These are phyloP conservation scores for Laticauda colubrina DNA, from an alignment of 2,113 vertebrate species.

Conservation along the genomic window DNA sequence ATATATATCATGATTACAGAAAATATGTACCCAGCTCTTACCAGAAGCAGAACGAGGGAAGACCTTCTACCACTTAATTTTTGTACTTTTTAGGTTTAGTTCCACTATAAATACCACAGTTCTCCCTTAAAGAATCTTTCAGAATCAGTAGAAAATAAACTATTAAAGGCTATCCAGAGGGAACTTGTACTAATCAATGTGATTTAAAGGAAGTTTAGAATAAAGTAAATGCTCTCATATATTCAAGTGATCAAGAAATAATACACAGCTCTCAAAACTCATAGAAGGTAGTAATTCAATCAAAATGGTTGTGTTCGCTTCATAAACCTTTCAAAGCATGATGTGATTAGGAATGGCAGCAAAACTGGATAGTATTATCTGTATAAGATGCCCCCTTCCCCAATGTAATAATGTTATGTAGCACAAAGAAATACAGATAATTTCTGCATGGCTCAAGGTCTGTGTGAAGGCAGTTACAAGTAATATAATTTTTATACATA, in stretches of 20 bases:
- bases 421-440: fast-evolving
- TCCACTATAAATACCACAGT: conserved; percentile 34
- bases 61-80: neutral
- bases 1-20: conserved; percentile 47
- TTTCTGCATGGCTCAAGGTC: conserved; percentile 22
- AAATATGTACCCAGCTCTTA: conserved; percentile 59
- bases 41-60: conserved; percentile 42
- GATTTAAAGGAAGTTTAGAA: conserved; percentile 50
- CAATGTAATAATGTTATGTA: conserved; percentile 18
- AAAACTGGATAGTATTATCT: conserved; percentile 46
- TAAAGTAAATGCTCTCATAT: conserved; percentile 51
- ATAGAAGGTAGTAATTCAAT: conserved; percentile 62
- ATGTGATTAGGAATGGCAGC: conserved; percentile 51
- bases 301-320: conserved; percentile 59
- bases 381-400: conserved; percentile 24
- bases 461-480: conserved; percentile 16
- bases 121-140: conserved; percentile 22
- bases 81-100: conserved; percentile 43
- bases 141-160: conserved; percentile 34
- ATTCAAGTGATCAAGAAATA: conserved; percentile 60
- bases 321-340: conserved; percentile 53
- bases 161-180: conserved; percentile 22
- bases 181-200: conserved; percentile 15
- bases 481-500: neutral
- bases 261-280: conserved; percentile 53